Evolutionary conservation across 2,888 invertebrate species (phyloP).

Genomic region (Gnatocerus cornutus): DNA sequence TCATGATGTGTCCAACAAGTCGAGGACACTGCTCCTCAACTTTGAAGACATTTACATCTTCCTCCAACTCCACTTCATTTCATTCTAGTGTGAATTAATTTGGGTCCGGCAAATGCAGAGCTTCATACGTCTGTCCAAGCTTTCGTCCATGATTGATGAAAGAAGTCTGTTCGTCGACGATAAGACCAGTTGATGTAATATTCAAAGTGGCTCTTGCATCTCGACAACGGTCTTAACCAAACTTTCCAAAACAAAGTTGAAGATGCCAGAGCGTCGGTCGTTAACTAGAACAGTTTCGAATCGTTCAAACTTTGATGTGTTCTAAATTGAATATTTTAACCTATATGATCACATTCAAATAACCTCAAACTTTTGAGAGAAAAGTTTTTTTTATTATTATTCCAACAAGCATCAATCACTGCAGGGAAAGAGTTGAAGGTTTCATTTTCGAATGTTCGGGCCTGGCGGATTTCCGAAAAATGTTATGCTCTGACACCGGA

Average conservation of each 20-base stretch:
- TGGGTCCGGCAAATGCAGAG: constrained; percentile 9
- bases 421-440: constrained; percentile 20
- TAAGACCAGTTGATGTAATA: constrained; percentile 62
- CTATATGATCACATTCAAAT: constrained; percentile 55
- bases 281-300: constrained; percentile 52
- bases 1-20: too few relatives aligned
- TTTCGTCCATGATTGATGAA: constrained; percentile 64
- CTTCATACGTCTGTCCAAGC: constrained; percentile 23
- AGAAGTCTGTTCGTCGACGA: constrained; percentile 63
- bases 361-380: constrained; percentile 11
- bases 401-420: constrained; percentile 37
- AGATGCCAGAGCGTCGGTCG: constrained; percentile 35
- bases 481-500: constrained; percentile 51
- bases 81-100: constrained; percentile 14
- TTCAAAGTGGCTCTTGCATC: constrained; percentile 54
- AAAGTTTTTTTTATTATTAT: constrained; percentile 34
- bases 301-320: constrained; percentile 56
- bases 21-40: too few relatives aligned
- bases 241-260: constrained; percentile 45
- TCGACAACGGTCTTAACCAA: constrained; percentile 38
- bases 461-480: constrained; percentile 42
- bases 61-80: background rate
- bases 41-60: too few relatives aligned
- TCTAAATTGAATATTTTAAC: constrained; percentile 59
- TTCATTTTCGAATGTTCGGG: constrained; percentile 37